Conservation (phyloP, 2,797 vertebrate genomes). For the Gephyroberyx darwinii region DNA sequence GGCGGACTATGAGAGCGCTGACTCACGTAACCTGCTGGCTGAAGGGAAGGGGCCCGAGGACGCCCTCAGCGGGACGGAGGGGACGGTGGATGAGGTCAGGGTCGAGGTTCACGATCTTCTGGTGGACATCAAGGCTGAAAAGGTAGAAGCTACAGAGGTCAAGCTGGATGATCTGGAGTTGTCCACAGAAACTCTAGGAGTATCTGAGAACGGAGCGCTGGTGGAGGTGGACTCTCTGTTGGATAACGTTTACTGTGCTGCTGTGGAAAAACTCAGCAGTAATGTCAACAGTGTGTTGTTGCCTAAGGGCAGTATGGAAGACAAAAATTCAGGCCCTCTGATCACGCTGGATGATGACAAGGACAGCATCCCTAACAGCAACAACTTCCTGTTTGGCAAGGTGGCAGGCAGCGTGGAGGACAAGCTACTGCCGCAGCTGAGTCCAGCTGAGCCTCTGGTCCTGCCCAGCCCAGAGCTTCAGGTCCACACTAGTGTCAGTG, state of each 20-base stretch:
- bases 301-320: conserved; percentile 80
- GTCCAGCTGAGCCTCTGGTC: conserved; percentile 83
- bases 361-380: conserved; percentile 84
- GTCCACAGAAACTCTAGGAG: conserved; percentile 87
- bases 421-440: conserved; percentile 88
- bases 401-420: conserved; percentile 81
- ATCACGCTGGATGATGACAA: conserved; percentile 94
- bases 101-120: conserved; percentile 93
- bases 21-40: conserved; percentile 85
- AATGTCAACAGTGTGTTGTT: conserved; percentile 67
- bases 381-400: conserved; percentile 89
- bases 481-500: conserved; percentile 81
- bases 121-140: conserved; percentile 97
- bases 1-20: conserved; percentile 88
- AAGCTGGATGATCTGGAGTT: conserved; percentile 95
- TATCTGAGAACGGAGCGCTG: conserved; percentile 86
- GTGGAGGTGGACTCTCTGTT: conserved; percentile 92
- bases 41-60: conserved; percentile 84
- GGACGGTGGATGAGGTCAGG: conserved; percentile 81
- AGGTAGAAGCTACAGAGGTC: conserved; percentile 98
- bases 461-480: conserved; percentile 82
- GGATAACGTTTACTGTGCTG: conserved; percentile 92
- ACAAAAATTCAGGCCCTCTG: conserved; percentile 88
- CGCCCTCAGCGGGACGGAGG: conserved; percentile 69
- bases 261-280: conserved; percentile 89